Base-by-base conservation (phyloP, 2,797 vertebrate species). In the Coendou prehensilis region DNA sequence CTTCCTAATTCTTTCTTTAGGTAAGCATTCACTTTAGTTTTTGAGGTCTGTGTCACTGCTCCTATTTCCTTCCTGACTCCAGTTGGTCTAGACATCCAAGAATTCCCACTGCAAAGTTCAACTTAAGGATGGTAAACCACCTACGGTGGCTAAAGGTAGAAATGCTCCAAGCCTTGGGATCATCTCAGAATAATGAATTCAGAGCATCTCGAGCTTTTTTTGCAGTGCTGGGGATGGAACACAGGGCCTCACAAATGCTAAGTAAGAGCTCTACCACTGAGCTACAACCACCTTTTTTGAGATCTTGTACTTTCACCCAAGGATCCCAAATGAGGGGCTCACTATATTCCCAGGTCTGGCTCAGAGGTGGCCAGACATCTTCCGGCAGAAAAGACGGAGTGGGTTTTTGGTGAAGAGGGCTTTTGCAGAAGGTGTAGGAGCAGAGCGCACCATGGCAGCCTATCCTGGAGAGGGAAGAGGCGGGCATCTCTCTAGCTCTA, bases 91-190 rank as follows among this genome's bases (percentile, higher is more conserved):
- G 56, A 83, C 80, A 81, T 8, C n/a, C 26, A 89, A 47, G 9
- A 81, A 59, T 67, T 89, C 17, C 22, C 59, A 81, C n/a, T 37
- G 17, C 20, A 6, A 92, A 88, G 54, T 83, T 89, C 45, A 73
- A 41, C 0, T 63, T 67, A 81, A 90, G 57, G 78, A 61, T 47
- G 73, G 78, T 26, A 64, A 23, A 47, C 22, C 30, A 71, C 67
- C 23, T 10, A 22, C 0, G 1, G 6, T 87, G 67, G 76, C 37
- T 45, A 69, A 57, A 69, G n/a, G 28, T 2, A 61, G 88, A 94
- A 86, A 91, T 47, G 63, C 17, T 59, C 50, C 73, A 95, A 81
- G 64, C 41, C 30, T 86, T 57, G 26, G 69, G 91, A n/a, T 69
- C 85, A 75, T 63, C 47, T 45, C 23, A 47, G 45, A 84, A 63